These are phyloP conservation scores for Formicarius rufipectus DNA, from an alignment of 2,113 vertebrate genomes.

Conservation along the genomic window DNA sequence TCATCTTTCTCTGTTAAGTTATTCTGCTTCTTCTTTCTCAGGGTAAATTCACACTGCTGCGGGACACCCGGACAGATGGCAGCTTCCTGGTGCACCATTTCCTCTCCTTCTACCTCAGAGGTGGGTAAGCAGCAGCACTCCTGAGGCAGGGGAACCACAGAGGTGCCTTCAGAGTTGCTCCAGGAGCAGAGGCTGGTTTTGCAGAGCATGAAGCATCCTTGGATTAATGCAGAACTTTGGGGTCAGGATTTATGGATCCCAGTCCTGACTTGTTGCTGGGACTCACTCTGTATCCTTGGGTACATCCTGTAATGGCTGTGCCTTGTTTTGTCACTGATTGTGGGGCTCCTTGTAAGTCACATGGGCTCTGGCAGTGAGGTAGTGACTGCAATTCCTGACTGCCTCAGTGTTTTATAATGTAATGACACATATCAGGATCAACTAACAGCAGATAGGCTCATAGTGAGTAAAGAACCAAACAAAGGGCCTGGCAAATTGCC, in stretches of 20 bases:
- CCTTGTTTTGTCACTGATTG: rapidly evolving
- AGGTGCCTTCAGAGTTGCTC: neutral
- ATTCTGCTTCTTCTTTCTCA: conserved; percentile 25
- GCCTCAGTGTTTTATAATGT: neutral
- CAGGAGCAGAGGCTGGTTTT: neutral
- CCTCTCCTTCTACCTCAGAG: conserved; percentile 91
- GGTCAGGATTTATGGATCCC: neutral
- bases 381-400: neutral
- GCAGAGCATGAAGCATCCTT: rapidly evolving
- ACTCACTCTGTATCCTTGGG: neutral
- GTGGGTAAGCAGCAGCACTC: conserved; percentile 62
- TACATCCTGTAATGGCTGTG: neutral
- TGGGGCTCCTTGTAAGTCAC: neutral
- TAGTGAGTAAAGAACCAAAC: neutral
- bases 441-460: neutral
- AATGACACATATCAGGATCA: neutral
- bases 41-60: conserved; percentile 83
- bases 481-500: neutral
- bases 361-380: neutral
- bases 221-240: neutral
- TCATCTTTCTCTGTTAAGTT: neutral
- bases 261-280: neutral
- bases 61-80: conserved; percentile 84
- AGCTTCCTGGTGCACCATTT: conserved; percentile 94
- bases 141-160: neutral